These are phyloP conservation scores for Polyommatus icarus DNA, from an alignment of 2,888 invertebrate species.

Conservation along the genomic window DNA sequence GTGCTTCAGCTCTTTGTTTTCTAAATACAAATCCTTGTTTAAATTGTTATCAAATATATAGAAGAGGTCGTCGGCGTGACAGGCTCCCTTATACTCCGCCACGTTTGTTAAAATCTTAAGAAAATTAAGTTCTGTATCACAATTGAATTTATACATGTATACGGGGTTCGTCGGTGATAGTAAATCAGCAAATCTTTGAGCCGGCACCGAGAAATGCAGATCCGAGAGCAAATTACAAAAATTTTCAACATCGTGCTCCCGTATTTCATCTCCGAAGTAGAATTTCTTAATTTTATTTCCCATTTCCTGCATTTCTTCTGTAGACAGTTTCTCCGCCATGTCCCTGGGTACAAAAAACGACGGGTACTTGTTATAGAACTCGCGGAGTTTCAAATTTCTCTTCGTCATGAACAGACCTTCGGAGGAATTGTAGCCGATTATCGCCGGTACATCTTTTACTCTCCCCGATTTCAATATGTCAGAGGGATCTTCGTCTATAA, in stretches of 20 bases:
- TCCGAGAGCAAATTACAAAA: slow-evolving; percentile 42
- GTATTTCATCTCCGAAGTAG: slow-evolving; percentile 42
- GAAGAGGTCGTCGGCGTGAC: slow-evolving; percentile 66
- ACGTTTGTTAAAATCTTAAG: slow-evolving; percentile 42
- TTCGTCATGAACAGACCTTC: slow-evolving; percentile 48
- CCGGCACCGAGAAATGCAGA: slow-evolving; percentile 41
- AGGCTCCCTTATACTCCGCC: slow-evolving; percentile 49
- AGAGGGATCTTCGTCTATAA: slow-evolving; percentile 47
- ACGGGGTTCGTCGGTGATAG: slow-evolving; percentile 40
- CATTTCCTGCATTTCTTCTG: slow-evolving; percentile 41
- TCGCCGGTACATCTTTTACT: slow-evolving; percentile 47
- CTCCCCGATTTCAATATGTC: slow-evolving; percentile 46
- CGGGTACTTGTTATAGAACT: slow-evolving; percentile 46
- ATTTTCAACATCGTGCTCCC: slow-evolving; percentile 38
- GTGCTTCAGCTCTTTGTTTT: slow-evolving; percentile 48
- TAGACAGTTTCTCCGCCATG: slow-evolving; percentile 43
- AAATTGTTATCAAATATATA: slow-evolving; percentile 58
- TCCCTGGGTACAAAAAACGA: slow-evolving; percentile 47
- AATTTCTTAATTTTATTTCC: slow-evolving; percentile 46
- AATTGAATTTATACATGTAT: slow-evolving; percentile 48
- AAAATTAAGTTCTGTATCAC: slow-evolving; percentile 47
- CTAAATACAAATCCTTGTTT: slow-evolving; percentile 51
- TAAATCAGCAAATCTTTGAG: slow-evolving; percentile 45
- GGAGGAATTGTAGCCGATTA: slow-evolving; percentile 50
- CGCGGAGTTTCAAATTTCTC: slow-evolving; percentile 43